A percentile compares a stretch with the other conserved stretches of the same genome.
These are phyloP conservation scores for Heliconius aoede DNA, from an alignment of 2,888 invertebrate species.

Conservation along the genomic window DNA sequence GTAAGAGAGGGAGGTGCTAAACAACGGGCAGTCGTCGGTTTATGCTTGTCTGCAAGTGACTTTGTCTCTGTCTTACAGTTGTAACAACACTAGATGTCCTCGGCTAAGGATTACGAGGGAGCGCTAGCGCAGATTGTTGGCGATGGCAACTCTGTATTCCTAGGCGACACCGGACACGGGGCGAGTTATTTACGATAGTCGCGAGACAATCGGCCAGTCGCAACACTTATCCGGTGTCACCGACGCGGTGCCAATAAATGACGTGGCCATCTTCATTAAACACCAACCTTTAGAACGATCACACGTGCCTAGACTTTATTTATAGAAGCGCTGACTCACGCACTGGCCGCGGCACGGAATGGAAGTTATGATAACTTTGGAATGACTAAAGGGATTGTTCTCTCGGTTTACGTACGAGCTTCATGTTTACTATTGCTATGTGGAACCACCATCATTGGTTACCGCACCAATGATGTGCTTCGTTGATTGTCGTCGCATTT, in stretches of 20 bases:
- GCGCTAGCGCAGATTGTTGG: constrained; percentile 48
- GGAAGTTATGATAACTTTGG: constrained; percentile 46
- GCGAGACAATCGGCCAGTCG: constrained; percentile 80
- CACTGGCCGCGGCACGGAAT: constrained; percentile 47
- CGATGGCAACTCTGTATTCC: constrained; percentile 75
- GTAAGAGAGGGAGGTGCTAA: constrained; percentile 57
- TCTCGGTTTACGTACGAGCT: constrained; percentile 25
- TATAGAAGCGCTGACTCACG: constrained; percentile 71
- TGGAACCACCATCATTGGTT: constrained; percentile 36
- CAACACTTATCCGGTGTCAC: constrained; percentile 79
- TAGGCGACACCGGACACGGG: constrained; percentile 75
- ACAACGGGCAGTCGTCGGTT: constrained; percentile 58
- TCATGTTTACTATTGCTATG: constrained; percentile 37
- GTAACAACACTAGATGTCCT: constrained; percentile 39
- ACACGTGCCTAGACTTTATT: constrained; percentile 73
- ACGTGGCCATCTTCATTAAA: constrained; percentile 81
- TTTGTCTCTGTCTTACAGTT: constrained; percentile 48
- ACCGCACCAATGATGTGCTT: constrained; percentile 42
- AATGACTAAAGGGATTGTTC: constrained; percentile 46
- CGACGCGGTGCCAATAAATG: constrained; percentile 75
- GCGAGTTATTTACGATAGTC: constrained; percentile 81
- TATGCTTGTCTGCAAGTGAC: constrained; percentile 49
- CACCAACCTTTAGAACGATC: constrained; percentile 74
- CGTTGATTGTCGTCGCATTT: constrained; percentile 46
- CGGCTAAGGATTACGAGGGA: constrained; percentile 36